A percentile compares a stretch with the other conserved stretches of the same genome.
phyloP scores from a whole-genome alignment of 2,797 vertebrate genomes.

The Clarias pachynema region DNA sequence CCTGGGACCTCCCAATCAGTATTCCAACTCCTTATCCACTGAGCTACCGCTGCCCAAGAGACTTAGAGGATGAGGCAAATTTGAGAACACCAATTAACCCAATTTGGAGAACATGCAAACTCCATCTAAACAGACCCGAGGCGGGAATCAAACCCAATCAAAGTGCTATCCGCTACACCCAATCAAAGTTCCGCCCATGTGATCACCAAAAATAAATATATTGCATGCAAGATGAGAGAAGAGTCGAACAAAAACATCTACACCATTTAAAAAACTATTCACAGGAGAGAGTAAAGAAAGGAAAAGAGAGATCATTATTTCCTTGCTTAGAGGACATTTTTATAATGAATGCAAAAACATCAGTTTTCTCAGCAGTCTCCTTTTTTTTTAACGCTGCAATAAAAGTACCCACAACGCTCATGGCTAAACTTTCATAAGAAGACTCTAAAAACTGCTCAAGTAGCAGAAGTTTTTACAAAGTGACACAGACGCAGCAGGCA shows the following conservation, averaged over 20 bases:
- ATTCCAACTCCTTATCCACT: no score
- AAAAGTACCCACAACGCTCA: conserved; percentile 24
- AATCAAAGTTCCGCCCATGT: no score
- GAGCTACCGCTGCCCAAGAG: no score
- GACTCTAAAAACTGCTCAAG: background rate
- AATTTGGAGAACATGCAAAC: no score
- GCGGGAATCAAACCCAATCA: no score
- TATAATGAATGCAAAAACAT: conserved; percentile 40
- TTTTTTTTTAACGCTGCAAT: conserved; percentile 22
- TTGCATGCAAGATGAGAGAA: background rate
- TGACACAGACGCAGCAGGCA: background rate
- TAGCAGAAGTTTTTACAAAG: conserved; percentile 6
- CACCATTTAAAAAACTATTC: conserved; percentile 9
- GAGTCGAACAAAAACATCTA: conserved; percentile 27
- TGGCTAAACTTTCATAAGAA: conserved; percentile 2
- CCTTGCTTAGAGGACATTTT: conserved; percentile 30
- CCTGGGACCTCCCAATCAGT: no score
- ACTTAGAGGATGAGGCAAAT: no score
- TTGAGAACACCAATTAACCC: no score
- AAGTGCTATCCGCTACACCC: no score
- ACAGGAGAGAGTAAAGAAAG: background rate
- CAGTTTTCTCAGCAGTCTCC: background rate
- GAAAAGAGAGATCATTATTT: conserved; percentile 21
- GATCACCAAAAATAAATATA: conserved; percentile 8
- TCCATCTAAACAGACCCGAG: no score